Base-by-base conservation (phyloP, 2,888 invertebrate species). In the Chirona hameri region DNA sequence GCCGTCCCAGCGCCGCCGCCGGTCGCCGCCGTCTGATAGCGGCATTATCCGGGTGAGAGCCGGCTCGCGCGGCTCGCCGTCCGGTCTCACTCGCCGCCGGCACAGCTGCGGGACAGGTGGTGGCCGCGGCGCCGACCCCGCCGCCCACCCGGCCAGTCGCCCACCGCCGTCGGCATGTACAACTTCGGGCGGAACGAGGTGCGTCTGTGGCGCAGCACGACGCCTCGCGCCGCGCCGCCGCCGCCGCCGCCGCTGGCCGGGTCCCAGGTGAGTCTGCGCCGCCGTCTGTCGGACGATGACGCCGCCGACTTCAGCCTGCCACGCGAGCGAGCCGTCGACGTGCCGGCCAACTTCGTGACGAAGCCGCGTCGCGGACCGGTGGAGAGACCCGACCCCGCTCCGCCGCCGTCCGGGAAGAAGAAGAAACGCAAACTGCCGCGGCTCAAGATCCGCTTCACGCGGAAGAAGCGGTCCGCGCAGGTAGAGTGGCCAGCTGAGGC, bases 151-250 rank as follows among this genome's bases (percentile, higher is more conserved):
- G 76, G 7, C 31, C 21, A 31, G 21, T 31, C 39, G 76, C 39
- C 1, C 39, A 5, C 4, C 7, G 76, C 21, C 39, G 76, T 5
- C 39, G 76, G 31, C 76, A 76, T 76, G 76, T 76, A 76, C 76
- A 76, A 76, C 39, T 76, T 76, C 76, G 76, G 39, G 21, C 18
- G 76, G 15, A 21, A 31, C 76, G 39, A 39, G 21, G 24, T 21
- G 21, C 76, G 76, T 15, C 76, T 76, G 39, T 76, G 76, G 76
- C 76, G 76, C 76, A 18, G 18, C 76, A 76, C 76, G 39, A 76
- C 76, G 76, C 76, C 76, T 31, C 31, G 39, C 7, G 39, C 29
- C 15, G 1, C 76, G 76, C n/a, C n/a, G n/a, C n/a, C n/a, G n/a
- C n/a, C n/a, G n/a, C n/a, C n/a, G n/a, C n/a, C n/a, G n/a, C 39